Conservation (phyloP, 2,888 invertebrate genomes). For the Cheilosia soror region DNA sequence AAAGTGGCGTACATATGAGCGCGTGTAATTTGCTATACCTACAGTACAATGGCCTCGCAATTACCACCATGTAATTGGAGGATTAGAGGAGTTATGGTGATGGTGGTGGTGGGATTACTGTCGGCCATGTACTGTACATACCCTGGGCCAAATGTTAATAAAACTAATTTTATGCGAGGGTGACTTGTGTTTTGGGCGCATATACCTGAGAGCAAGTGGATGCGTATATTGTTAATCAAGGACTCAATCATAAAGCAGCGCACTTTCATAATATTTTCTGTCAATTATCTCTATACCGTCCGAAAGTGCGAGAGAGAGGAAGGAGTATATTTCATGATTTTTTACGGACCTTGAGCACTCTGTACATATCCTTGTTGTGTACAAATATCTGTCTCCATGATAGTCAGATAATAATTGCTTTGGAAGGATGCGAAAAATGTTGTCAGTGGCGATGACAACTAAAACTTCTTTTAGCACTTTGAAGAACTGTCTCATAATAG, state of each 20-base stretch:
- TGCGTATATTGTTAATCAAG: constrained; percentile 21
- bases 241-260: constrained; percentile 3
- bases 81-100: constrained; percentile 44
- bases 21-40: constrained; percentile 4
- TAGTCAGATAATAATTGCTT: no score
- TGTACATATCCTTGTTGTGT: no score
- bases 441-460: no score
- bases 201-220: neutral
- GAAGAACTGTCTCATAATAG: no score
- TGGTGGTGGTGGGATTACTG: constrained; percentile 11
- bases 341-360: no score
- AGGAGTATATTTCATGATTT: no score
- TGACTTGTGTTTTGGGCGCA: neutral
- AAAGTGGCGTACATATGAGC: constrained; percentile 1
- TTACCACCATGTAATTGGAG: constrained; percentile 47
- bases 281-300: no score
- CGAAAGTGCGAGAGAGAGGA: no score
- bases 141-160: constrained; percentile 20
- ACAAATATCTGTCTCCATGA: no score
- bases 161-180: constrained; percentile 34
- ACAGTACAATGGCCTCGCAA: constrained; percentile 44
- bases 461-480: no score
- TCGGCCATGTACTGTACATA: neutral
- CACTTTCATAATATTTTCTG: neutral
- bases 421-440: no score